These are phyloP conservation scores for Vulpes vulpes DNA, from an alignment of 2,113 vertebrate species.

Conservation along the genomic window DNA sequence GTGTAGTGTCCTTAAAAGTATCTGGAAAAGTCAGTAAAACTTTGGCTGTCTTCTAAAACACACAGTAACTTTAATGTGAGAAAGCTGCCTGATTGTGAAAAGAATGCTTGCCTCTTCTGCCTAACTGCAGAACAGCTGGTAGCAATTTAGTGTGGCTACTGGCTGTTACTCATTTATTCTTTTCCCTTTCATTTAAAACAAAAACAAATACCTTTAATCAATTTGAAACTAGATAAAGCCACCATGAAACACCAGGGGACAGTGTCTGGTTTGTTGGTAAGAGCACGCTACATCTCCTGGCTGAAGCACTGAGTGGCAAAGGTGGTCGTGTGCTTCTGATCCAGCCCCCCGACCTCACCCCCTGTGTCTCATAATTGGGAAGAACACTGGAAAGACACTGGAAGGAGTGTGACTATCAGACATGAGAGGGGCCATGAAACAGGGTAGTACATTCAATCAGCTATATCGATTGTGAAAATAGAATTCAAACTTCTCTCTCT, in stretches of 20 bases:
- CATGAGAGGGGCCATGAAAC: neutral
- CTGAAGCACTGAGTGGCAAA: neutral
- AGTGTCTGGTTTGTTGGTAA: neutral
- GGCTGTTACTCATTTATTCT: constrained; percentile 46
- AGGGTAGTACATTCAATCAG: neutral
- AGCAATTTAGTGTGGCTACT: constrained; percentile 45
- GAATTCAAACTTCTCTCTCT: neutral
- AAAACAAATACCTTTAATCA: constrained; percentile 51
- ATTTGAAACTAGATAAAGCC: constrained; percentile 33
- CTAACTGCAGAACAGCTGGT: constrained; percentile 35
- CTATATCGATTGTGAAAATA: neutral
- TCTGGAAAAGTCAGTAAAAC: constrained; percentile 38
- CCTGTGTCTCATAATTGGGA: neutral
- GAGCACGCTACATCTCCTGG: neutral
- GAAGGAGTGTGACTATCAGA: neutral
- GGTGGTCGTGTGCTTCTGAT: accelerated
- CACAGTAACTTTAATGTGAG: neutral
- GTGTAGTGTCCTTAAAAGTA: constrained; percentile 25
- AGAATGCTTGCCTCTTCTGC: neutral
- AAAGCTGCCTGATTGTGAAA: constrained; percentile 5
- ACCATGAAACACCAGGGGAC: neutral
- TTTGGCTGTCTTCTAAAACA: neutral
- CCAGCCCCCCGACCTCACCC: neutral
- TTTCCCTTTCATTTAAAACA: constrained; percentile 54
- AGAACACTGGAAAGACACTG: neutral